Evolutionary conservation across 2,888 invertebrate species (phyloP), one percentile per base, ranked within the genome.

Genomic region (Nemurella pictetii): DNA sequence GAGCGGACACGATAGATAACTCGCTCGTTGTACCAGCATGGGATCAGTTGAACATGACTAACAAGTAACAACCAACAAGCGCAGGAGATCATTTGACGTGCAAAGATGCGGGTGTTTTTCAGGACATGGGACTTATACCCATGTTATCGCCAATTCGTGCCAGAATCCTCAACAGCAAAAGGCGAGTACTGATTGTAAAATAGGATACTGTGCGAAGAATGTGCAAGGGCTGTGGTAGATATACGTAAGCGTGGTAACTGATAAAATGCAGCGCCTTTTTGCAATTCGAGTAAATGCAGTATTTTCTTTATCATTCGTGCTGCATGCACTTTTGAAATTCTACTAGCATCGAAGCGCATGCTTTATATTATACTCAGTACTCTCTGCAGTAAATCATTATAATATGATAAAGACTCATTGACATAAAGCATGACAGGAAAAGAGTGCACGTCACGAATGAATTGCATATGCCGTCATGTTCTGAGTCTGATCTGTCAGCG

Each of bases 1-100:
- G 26, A 30, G 28, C 28, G 1, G 75, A 2, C 80, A 20, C 25
- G 80, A 80, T n/a, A 80, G 32, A 80, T 80, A 81, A 81, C 80
- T 81, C 80, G n/a, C 35, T 35, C 27, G 12, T 7, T 81, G n/a
- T 32, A 81, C 30, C 80, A 81, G 80, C 80, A 35, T 81, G 80
- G 25, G 80, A 36, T 81, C 26, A 80, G 30, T 26, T 36, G n/a
- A n/a, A n/a, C n/a, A n/a, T n/a, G n/a, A n/a, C n/a, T n/a, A n/a
- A n/a, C n/a, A n/a, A n/a, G n/a, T n/a, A n/a, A n/a, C n/a, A n/a
- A n/a, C n/a, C n/a, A n/a, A n/a, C n/a, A n/a, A n/a, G n/a, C 55
- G 20, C 55, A 55, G 20, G 55, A 55, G 5, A 55, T 55, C 15
- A n/a, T n/a, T n/a, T n/a, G n/a, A n/a, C n/a, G n/a, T n/a, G n/a